phyloP scores from a whole-genome alignment of 2,888 invertebrate genomes.

The Nephrotoma guestfalica region DNA sequence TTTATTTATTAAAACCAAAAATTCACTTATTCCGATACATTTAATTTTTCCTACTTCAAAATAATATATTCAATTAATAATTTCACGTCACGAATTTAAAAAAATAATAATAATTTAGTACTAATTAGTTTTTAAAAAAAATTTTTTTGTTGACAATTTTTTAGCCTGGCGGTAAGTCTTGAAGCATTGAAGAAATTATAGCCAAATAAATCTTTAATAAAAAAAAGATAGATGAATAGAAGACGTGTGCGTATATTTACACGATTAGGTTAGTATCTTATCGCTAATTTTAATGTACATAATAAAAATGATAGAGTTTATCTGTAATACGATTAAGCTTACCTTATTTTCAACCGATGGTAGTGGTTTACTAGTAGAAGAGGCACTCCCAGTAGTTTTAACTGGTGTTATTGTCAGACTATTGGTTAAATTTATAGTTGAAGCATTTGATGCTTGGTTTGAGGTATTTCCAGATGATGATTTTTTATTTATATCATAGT shows the following conservation, averaged over 20 bases:
- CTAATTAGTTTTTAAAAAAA: neutral
- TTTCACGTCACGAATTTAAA: neutral
- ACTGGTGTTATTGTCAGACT: slow-evolving; percentile 8
- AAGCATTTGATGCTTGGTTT: neutral
- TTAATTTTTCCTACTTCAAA: neutral
- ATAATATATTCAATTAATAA: neutral
- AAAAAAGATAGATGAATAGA: neutral
- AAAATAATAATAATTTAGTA: neutral
- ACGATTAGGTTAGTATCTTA: neutral
- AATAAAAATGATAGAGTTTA: neutral
- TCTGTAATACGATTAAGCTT: neutral
- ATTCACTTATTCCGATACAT: neutral
- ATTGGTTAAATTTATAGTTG: neutral
- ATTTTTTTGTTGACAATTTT: neutral
- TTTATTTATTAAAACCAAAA: neutral
- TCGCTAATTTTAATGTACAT: neutral
- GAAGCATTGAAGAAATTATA: neutral
- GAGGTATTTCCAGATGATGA: neutral
- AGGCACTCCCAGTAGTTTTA: slow-evolving; percentile 1
- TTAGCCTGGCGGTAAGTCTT: neutral
- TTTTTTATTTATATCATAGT: neutral
- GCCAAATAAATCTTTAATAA: neutral
- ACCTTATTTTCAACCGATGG: slow-evolving; percentile 8
- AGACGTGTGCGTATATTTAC: neutral
- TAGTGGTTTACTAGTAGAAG: slow-evolving; percentile 4